A percentile compares a stretch with the other conserved stretches of the same genome.
Conservation (phyloP, 2,113 vertebrate genomes). For the Gallinago paraguaiae region DNA sequence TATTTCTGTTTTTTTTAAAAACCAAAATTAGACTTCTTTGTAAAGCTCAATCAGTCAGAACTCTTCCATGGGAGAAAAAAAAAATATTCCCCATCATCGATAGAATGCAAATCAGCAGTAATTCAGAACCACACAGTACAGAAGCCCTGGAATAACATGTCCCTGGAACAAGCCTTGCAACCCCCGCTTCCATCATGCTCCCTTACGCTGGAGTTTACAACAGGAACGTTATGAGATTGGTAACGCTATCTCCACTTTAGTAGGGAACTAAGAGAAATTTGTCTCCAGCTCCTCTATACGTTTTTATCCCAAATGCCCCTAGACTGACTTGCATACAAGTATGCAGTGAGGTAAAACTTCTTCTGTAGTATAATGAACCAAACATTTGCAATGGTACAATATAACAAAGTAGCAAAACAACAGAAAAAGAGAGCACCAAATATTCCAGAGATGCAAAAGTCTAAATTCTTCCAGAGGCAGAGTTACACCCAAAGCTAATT, state of each 20-base stretch:
- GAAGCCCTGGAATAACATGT: neutral
- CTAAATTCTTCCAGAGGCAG: neutral
- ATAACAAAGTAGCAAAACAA: neutral
- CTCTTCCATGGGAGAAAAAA: neutral
- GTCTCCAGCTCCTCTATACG: neutral
- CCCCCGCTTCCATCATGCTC: neutral
- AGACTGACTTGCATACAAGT: neutral
- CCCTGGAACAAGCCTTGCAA: neutral
- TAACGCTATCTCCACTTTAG: neutral
- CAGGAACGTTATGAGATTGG: neutral
- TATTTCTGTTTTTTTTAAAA: neutral
- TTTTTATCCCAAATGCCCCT: neutral
- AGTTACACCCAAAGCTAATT: neutral
- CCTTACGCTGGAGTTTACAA: neutral
- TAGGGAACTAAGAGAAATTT: neutral
- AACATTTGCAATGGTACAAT: neutral
- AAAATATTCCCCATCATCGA: rapidly evolving
- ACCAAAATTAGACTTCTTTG: neutral
- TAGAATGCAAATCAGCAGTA: neutral
- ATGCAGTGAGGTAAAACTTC: neutral
- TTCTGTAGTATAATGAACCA: neutral
- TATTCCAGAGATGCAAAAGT: neutral
- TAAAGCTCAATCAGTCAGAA: neutral
- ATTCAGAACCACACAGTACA: neutral
- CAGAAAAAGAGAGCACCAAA: neutral